Evolutionary conservation across 2,113 vertebrate species (phyloP), one percentile per base, ranked within the genome.

Genomic region (Rhynchomys soricoides): DNA sequence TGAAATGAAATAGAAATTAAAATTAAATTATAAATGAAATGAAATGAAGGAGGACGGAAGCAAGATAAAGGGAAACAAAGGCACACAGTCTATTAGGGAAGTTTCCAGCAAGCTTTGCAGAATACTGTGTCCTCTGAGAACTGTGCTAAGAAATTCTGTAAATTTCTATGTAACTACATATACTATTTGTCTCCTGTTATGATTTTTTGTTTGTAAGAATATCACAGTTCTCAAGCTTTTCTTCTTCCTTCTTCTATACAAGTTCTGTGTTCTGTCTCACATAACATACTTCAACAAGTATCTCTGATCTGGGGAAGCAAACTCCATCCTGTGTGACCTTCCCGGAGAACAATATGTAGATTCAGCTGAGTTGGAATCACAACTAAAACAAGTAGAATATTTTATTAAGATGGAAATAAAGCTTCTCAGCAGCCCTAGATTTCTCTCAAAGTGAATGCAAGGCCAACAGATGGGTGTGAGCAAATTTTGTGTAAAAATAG

Each of bases 351-450:
- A 13, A 17, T 59, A 64, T 15, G 86, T 29, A 10, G 11, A 74
- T 77, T 62, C 37, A 40, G 37, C 24, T 82, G 45, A 48, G 6
- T 75, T 73, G 45, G 7, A 1, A 3, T 43, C 37, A 68, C 90
- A 71, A 89, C 59, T 89, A 91, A 96, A 90, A 2, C 22, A 86
- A 91, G 57, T 77, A 78, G 37, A 93, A 90, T 89, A 48, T 89
- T 86, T 90, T 12, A 85, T 10, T 88, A 91, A 87, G 83, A 85
- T 70, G 0, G 0, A 85, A 52, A 82, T 0, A 16, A 89, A 66
- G 45, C 13, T 89, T 29, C 91, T 16, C 1, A 40, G 19, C 7
- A 6, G 22, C 85, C 22, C 11, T 26, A 5, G 6, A 91, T 81
- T 95, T 45, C 29, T 22, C 43, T 50, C 88, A 11, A 82, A 78